Evolutionary conservation across 2,113 vertebrate genomes (phyloP), one percentile per base, ranked within the genome.

Genomic region (Oenanthe oenanthe): DNA sequence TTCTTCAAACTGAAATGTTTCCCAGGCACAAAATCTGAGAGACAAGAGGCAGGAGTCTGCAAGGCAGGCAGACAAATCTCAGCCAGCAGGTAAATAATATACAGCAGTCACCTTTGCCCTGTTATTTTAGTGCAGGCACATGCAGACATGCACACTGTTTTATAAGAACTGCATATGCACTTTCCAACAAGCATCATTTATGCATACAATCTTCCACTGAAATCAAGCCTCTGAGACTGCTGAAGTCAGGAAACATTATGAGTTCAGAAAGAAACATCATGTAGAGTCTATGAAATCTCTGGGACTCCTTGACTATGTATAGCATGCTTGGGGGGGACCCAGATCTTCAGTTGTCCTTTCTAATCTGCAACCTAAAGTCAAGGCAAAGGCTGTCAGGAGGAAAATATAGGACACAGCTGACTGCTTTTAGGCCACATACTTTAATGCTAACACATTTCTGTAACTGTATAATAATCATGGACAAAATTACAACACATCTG

Each of bases 101-200:
- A 75, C 32, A 43, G 58, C 56, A 60, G 56, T 60, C 50, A 61
- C 57, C 73, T 86, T 91, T 92, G 66, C 24, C 77, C 70, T 73
- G 53, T 89, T 81, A 75, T 72, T 91, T 92, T 57, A 81, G 74
- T 38, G 50, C 57, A 81, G 2, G 6, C 80, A 45, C 70, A 79
- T 14, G 54, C 81, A 94, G 85, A 84, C 66, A 76, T 0, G 1
- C 76, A 81, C 32, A 17, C 20, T 31, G 58, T 51, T 95, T 81
- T 84, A 28, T 58, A 62, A 95, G 85, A 45, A 61, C 80, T 87
- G 40, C 29, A 74, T 17, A 28, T 31, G 66, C 54, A 87, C 87
- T 89, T 89, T 82, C 91, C 74, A 89, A 51, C 78, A 78, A 68
- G 70, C 61, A 79, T 82, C 61, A 53, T 85, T 92, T 86, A 58